These are phyloP conservation scores for Poeciliopsis turneri DNA, from an alignment of 2,797 vertebrate species.

Conservation along the genomic window DNA sequence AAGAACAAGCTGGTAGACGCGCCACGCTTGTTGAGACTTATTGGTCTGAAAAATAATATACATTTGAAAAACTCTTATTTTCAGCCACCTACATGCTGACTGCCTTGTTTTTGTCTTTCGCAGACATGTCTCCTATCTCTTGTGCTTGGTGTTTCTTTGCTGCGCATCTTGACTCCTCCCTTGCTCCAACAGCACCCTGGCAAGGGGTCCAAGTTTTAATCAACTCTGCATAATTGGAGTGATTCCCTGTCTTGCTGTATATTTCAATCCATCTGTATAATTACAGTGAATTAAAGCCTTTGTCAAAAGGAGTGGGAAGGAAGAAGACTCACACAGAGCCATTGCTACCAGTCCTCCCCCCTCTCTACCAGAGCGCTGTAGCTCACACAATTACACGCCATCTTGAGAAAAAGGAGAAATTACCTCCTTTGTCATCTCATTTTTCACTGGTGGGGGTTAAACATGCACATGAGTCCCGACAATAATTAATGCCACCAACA, in stretches of 20 bases:
- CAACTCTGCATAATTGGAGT: slow-evolving; percentile 79
- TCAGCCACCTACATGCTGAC: background rate
- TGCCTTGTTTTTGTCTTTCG: background rate
- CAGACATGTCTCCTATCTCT: slow-evolving; percentile 38
- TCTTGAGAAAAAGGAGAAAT: slow-evolving; percentile 77
- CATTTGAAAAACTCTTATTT: background rate
- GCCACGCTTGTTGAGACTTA: background rate
- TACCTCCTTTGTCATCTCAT: slow-evolving; percentile 77
- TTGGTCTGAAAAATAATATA: background rate
- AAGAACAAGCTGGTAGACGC: background rate
- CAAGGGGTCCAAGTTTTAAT: slow-evolving; percentile 77
- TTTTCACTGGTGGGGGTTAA: slow-evolving; percentile 69
- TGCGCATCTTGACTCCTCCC: slow-evolving; percentile 58
- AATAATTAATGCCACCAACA: slow-evolving; percentile 66
- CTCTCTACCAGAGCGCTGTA: slow-evolving; percentile 20
- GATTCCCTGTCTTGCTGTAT: slow-evolving; percentile 78
- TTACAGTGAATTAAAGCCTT: slow-evolving; percentile 75
- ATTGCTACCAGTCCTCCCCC: slow-evolving; percentile 32
- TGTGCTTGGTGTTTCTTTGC: slow-evolving; percentile 26
- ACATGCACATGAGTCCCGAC: slow-evolving; percentile 48
- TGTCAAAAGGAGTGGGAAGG: slow-evolving; percentile 64
- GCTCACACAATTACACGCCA: slow-evolving; percentile 71
- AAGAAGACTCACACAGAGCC: slow-evolving; percentile 41
- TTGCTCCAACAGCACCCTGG: slow-evolving; percentile 58
- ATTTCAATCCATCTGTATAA: slow-evolving; percentile 81